Percentiles rank a stretch among this genome's conserved stretches.
Evolutionary conservation across 1,140 invertebrate genomes (phyloP).

Genomic region (Sarcophaga peregrina): DNA sequence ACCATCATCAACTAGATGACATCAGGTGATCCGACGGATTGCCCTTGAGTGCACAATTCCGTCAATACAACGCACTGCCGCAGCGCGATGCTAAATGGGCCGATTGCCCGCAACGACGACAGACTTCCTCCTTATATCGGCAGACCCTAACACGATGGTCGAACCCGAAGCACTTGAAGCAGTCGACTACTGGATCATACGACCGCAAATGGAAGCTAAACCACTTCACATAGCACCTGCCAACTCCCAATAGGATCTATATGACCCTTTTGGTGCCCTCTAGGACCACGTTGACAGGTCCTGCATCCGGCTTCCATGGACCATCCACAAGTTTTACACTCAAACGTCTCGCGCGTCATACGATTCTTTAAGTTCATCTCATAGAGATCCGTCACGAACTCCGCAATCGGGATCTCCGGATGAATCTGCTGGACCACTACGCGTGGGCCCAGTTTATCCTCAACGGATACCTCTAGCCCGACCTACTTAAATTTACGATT

Average conservation of each 20-base stretch:
- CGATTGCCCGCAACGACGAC: not conserved
- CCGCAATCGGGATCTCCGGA: no score
- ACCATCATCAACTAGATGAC: no score
- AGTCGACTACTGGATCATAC: not conserved
- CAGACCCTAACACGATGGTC: not conserved
- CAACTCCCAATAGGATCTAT: not conserved
- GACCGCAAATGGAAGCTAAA: not conserved
- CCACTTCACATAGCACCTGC: not conserved
- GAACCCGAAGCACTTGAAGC: not conserved
- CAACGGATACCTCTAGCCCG: not conserved
- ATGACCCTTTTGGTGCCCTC: no score
- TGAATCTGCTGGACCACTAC: not conserved
- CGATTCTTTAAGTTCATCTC: no score
- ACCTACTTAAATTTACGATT: not conserved
- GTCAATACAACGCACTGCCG: no score
- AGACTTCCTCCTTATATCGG: not conserved
- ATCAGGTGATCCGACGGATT: no score
- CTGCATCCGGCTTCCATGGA: no score
- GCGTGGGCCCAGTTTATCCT: not conserved
- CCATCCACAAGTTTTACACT: no score
- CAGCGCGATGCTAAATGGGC: not conserved
- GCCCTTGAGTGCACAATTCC: no score
- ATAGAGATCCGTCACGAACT: no score
- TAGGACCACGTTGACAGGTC: no score
- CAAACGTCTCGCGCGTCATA: no score